Percentiles rank a stretch among this genome's conserved stretches.
phyloP scores from a whole-genome alignment of 2,888 invertebrate genomes.

The Morpho helenor region DNA sequence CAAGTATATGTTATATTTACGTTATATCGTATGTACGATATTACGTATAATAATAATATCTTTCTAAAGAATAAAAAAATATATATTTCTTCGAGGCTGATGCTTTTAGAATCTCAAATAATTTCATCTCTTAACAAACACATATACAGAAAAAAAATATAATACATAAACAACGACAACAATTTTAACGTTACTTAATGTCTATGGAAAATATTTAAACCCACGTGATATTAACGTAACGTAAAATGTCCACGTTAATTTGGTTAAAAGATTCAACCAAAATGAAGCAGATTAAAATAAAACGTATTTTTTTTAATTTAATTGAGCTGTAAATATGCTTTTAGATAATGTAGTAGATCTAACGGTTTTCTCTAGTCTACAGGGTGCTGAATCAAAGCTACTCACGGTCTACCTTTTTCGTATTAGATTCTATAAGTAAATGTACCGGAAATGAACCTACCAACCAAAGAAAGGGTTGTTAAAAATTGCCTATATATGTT shows the following conservation, averaged over 20 bases:
- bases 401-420: slow-evolving; percentile 40
- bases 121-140: slow-evolving; percentile 1
- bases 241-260: background rate
- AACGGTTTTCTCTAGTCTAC: slow-evolving; percentile 62
- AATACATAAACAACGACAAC: background rate
- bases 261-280: no score
- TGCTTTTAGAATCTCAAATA: slow-evolving; percentile 14
- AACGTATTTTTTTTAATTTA: no score
- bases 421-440: slow-evolving; percentile 20
- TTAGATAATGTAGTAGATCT: slow-evolving; percentile 56
- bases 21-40: no score
- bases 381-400: slow-evolving; percentile 56
- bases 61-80: no score
- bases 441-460: slow-evolving; percentile 21
- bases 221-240: no score
- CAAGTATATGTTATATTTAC: no score
- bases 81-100: no score
- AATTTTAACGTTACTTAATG: background rate
- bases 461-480: slow-evolving; percentile 51
- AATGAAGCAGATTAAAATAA: no score
- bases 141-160: background rate
- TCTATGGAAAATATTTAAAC: background rate
- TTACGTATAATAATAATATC: no score
- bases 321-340: slow-evolving; percentile 59
- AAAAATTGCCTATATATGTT: slow-evolving; percentile 23